Evolutionary conservation across 2,113 vertebrate species (phyloP).

Genomic region (Neotoma lepida): DNA sequence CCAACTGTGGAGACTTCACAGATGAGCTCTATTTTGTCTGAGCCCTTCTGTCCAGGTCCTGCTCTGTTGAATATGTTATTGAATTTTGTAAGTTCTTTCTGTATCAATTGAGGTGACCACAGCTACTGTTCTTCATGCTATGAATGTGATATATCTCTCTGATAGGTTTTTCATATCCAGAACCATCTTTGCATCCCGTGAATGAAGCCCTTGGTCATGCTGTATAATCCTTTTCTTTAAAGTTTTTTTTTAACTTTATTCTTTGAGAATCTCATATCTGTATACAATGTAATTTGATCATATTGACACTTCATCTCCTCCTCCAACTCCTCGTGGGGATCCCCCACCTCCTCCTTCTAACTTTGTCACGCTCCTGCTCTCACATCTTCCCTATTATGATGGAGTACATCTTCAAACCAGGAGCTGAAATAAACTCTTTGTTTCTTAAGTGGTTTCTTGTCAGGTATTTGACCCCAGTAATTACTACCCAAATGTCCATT

Average conservation of each 20-base stretch:
- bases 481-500: neutral
- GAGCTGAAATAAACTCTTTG: neutral
- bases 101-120: fast-evolving
- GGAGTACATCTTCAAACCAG: neutral
- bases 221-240: neutral
- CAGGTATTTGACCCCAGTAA: neutral
- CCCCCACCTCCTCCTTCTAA: neutral
- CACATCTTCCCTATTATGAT: neutral
- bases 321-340: neutral
- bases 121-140: neutral
- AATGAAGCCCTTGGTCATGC: neutral
- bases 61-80: neutral
- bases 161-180: neutral
- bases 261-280: neutral
- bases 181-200: neutral
- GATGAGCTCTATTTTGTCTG: fast-evolving
- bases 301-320: neutral
- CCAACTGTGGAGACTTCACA: too few relatives aligned
- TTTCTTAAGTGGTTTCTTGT: neutral
- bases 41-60: neutral
- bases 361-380: neutral
- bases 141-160: too few relatives aligned
- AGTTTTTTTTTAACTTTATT: neutral
- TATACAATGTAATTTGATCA: neutral
- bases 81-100: neutral